phyloP scores from a whole-genome alignment of 2,113 vertebrate genomes.

The Notarius lentiginosus region DNA sequence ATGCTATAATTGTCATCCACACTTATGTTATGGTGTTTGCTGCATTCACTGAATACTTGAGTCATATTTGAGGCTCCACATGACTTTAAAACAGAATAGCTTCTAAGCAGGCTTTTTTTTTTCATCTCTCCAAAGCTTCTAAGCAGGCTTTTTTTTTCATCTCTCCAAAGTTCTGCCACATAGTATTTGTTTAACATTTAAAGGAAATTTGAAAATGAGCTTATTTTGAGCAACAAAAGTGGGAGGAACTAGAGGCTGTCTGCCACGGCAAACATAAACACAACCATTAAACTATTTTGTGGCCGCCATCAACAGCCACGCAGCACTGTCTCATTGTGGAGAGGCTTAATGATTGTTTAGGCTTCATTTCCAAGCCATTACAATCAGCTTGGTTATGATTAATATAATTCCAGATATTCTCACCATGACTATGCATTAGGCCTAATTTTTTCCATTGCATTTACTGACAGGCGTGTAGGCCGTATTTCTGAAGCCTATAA shows the following conservation, averaged over 20 bases:
- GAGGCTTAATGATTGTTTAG: conserved; percentile 41
- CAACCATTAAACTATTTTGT: conserved; percentile 69
- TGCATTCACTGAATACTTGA: not conserved
- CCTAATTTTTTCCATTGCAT: conserved; percentile 36
- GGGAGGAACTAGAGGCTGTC: conserved; percentile 61
- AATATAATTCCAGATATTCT: conserved; percentile 40
- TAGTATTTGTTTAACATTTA: conserved; percentile 48
- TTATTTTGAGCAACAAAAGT: conserved; percentile 72
- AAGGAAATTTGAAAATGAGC: conserved; percentile 54
- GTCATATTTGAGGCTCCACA: not conserved
- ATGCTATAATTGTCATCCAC: not conserved
- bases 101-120: not conserved
- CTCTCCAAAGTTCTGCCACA: conserved; percentile 20
- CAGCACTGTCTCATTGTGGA: conserved; percentile 38
- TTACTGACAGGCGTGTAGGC: conserved; percentile 29
- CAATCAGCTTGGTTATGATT: conserved; percentile 39
- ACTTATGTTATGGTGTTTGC: not conserved
- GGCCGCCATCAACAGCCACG: conserved; percentile 61
- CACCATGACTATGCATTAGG: conserved; percentile 41
- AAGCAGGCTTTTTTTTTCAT: not conserved
- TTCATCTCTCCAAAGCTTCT: not conserved
- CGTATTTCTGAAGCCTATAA: conserved; percentile 33
- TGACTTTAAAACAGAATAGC: not conserved
- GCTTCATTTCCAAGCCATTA: conserved; percentile 38
- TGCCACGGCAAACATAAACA: conserved; percentile 72